Evolutionary conservation across 2,888 invertebrate genomes (phyloP).

Genomic region (Pyrrhia umbra): DNA sequence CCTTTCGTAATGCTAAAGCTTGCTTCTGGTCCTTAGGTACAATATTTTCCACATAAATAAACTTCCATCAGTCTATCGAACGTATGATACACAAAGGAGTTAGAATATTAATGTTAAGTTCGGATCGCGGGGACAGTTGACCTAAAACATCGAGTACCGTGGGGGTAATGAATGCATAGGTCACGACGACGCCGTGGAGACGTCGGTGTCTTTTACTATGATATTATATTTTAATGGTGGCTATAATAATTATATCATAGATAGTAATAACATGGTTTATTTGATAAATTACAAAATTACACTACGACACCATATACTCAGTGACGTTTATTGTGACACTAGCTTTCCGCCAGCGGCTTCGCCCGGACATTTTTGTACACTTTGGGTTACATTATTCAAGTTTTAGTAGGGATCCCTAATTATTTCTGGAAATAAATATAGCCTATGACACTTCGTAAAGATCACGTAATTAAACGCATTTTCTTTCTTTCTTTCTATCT

Average conservation of each 20-base stretch:
- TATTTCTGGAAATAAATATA: too few species aligned
- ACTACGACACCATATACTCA: too few species aligned
- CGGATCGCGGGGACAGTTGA: constrained; percentile 61
- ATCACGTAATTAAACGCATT: too few species aligned
- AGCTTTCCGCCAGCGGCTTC: too few species aligned
- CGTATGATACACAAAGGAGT: constrained; percentile 35
- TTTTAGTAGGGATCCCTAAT: too few species aligned
- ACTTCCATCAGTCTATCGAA: neutral
- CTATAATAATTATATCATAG: constrained; percentile 6
- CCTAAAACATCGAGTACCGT: constrained; percentile 61
- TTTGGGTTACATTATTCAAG: too few species aligned
- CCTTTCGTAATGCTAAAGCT: neutral
- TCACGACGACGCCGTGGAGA: constrained; percentile 53
- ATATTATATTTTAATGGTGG: constrained; percentile 22
- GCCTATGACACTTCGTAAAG: too few species aligned
- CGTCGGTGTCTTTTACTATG: constrained; percentile 9
- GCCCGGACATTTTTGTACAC: too few species aligned
- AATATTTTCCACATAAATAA: neutral
- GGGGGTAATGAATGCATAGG: constrained; percentile 69
- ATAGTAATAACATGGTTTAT: constrained; percentile 17
- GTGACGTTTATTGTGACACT: too few species aligned
- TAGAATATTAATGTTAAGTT: constrained; percentile 39
- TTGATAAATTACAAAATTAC: too few species aligned
- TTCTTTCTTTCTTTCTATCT: too few species aligned
- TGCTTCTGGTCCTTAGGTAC: neutral